A percentile compares a stretch with the other conserved stretches of the same genome.
These are phyloP conservation scores for Isaurus tuberculatus DNA, from an alignment of 92 coral and sea anemone genomes.

Conservation along the genomic window DNA sequence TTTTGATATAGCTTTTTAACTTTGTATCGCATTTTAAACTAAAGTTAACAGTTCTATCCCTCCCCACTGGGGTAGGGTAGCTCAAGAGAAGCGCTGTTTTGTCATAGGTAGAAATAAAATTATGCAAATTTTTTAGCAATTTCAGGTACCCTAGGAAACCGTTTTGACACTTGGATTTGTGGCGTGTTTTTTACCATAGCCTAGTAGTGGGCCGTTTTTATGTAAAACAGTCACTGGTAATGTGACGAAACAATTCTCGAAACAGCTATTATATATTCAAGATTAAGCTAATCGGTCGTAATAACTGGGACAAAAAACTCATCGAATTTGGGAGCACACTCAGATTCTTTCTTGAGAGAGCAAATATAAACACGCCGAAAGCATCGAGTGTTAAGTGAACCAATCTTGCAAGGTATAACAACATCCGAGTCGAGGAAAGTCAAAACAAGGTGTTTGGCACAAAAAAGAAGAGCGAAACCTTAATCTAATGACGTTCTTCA, in stretches of 20 bases:
- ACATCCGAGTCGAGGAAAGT: not conserved
- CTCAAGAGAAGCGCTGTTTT: not conserved
- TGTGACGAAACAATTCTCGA: conserved; percentile 23
- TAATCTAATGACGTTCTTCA: conserved; percentile 20
- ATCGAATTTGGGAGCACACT: not conserved
- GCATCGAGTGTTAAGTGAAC: not conserved
- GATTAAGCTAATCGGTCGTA: conserved; percentile 35
- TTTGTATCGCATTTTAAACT: not conserved
- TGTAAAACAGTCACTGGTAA: conserved; percentile 19
- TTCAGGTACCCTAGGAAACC: conserved; percentile 33
- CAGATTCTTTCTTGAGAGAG: not conserved
- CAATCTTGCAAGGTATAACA: not conserved
- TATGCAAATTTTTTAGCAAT: conserved; percentile 34
- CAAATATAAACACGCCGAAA: not conserved
- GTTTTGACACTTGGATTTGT: conserved; percentile 16
- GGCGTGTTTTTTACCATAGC: conserved; percentile 11
- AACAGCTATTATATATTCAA: conserved; percentile 19
- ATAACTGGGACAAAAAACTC: not conserved
- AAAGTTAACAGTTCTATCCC: not conserved
- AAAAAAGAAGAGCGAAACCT: conserved; percentile 1
- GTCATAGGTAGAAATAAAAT: not conserved
- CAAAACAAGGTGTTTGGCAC: conserved; percentile 15
- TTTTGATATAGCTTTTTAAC: not conserved
- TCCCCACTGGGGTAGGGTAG: conserved; percentile 8
- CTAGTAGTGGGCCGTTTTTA: conserved; percentile 26